These are phyloP conservation scores for Sebastes hopkinsi DNA, from an alignment of 2,797 vertebrate species.

Conservation along the genomic window DNA sequence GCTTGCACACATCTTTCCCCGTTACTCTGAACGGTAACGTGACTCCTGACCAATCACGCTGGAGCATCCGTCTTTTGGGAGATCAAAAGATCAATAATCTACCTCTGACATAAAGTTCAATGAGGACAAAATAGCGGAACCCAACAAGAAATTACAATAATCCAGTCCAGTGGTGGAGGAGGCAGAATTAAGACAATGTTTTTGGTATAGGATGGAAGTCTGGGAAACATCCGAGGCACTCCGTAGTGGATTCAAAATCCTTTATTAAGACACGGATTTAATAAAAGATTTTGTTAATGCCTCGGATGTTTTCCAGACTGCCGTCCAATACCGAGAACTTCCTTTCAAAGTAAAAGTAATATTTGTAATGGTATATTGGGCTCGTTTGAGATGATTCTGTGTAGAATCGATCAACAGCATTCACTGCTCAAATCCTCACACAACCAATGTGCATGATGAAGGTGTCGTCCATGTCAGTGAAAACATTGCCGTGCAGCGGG, in stretches of 20 bases:
- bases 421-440: too few relatives aligned
- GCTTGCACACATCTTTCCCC: constrained; percentile 59
- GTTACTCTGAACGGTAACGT: constrained; percentile 55
- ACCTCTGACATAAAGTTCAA: constrained; percentile 37
- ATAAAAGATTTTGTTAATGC: too few relatives aligned
- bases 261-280: too few relatives aligned
- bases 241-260: too few relatives aligned
- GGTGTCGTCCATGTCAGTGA: background rate
- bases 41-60: constrained; percentile 63
- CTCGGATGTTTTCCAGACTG: too few relatives aligned
- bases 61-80: constrained; percentile 56
- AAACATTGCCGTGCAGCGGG: background rate
- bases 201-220: background rate
- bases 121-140: constrained; percentile 15
- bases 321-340: too few relatives aligned
- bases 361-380: too few relatives aligned
- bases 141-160: background rate
- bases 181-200: background rate
- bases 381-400: too few relatives aligned
- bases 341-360: too few relatives aligned
- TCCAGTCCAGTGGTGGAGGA: background rate
- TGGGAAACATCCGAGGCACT: too few relatives aligned
- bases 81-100: constrained; percentile 46
- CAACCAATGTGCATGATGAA: background rate
- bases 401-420: too few relatives aligned